Evolutionary conservation across 1,140 invertebrate species (phyloP).

Genomic region (Lineus longissimus): DNA sequence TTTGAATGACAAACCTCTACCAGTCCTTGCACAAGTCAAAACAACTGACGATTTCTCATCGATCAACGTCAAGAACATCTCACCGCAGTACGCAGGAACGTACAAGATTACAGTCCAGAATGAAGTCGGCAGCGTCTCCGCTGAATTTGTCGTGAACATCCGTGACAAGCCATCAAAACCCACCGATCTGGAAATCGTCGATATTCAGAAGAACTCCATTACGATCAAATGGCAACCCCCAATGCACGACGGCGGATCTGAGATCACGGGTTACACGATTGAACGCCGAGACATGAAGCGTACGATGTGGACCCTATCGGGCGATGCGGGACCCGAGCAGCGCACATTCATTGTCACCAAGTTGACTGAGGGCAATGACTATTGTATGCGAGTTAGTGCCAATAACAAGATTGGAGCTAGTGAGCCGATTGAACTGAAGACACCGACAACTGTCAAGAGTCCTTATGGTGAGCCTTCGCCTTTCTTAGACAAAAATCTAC

Average conservation of each 20-base stretch:
- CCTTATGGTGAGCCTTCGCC: conserved; percentile 66
- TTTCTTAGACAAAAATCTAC: too few relatives aligned
- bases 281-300: conserved; percentile 58
- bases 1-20: conserved; percentile 65
- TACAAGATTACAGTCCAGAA: conserved; percentile 50
- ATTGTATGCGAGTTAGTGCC: conserved; percentile 90
- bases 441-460: conserved; percentile 87
- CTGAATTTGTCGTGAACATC: conserved; percentile 47
- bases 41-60: conserved; percentile 35
- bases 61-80: conserved; percentile 44
- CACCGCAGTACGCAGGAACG: conserved; percentile 37
- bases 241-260: conserved; percentile 24
- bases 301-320: conserved; percentile 81
- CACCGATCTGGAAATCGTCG: conserved; percentile 79
- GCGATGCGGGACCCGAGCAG: conserved; percentile 7
- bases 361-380: conserved; percentile 83
- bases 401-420: conserved; percentile 96
- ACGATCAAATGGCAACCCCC: conserved; percentile 24
- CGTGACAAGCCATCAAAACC: conserved; percentile 79
- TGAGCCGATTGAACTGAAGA: conserved; percentile 79
- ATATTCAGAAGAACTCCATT: conserved; percentile 78
- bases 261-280: conserved; percentile 24
- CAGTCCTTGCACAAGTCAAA: conserved; percentile 36
- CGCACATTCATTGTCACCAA: conserved; percentile 78
- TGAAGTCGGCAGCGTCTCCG: conserved; percentile 43